A percentile compares a stretch with the other conserved stretches of the same genome.
phyloP scores from a whole-genome alignment of 2,888 invertebrate species.

The Sussaba pulchella region DNA sequence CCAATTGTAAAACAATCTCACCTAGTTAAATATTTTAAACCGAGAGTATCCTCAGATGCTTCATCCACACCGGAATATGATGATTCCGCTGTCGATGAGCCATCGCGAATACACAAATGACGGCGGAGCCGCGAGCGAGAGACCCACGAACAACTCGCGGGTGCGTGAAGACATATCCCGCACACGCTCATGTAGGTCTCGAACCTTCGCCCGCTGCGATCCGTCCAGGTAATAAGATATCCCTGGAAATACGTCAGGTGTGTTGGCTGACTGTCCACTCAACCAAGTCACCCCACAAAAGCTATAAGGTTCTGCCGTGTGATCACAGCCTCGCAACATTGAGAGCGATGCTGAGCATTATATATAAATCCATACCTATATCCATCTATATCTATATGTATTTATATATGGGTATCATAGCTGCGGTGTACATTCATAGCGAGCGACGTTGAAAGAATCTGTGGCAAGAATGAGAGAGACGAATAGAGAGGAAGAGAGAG shows the following conservation, averaged over 20 bases:
- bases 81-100: too few relatives aligned
- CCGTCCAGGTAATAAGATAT: constrained; percentile 81
- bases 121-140: constrained; percentile 25
- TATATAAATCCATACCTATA: constrained; percentile 1
- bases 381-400: neutral
- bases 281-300: constrained; percentile 60
- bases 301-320: constrained; percentile 50
- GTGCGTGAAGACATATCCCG: constrained; percentile 74
- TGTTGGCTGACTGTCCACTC: constrained; percentile 68
- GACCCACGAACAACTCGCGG: constrained; percentile 44
- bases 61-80: too few relatives aligned
- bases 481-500: too few relatives aligned
- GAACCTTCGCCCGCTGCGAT: constrained; percentile 27
- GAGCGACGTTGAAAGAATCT: constrained; percentile 20
- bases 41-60: too few relatives aligned
- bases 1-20: too few relatives aligned
- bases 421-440: constrained; percentile 18
- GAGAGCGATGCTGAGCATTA: constrained; percentile 16
- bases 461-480: constrained; percentile 9
- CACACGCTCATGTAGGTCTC: constrained; percentile 51
- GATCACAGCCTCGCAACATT: constrained; percentile 34
- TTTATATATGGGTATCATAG: constrained; percentile 14
- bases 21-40: too few relatives aligned
- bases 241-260: constrained; percentile 81
- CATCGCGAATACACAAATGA: constrained; percentile 17